These are phyloP conservation scores for Anthrax anthrax DNA, from an alignment of 2,888 invertebrate species.

Conservation along the genomic window DNA sequence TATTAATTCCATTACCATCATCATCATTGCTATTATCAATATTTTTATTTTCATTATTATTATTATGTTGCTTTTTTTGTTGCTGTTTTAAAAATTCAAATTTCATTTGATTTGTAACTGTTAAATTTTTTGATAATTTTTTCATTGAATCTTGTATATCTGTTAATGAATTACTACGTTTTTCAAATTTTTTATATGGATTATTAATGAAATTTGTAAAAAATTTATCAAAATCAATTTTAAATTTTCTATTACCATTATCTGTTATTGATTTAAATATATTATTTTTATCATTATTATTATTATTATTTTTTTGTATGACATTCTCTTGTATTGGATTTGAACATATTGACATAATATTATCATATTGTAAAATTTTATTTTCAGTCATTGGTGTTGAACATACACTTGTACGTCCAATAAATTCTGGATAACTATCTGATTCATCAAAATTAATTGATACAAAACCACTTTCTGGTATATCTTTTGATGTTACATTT, in stretches of 20 bases:
- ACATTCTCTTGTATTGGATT: conserved; percentile 37
- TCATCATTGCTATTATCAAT: conserved; percentile 19
- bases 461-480: conserved; percentile 29
- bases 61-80: neutral
- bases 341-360: conserved; percentile 58
- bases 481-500: conserved; percentile 27
- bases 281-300: conserved; percentile 14
- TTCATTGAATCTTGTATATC: conserved; percentile 48
- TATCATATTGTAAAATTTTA: conserved; percentile 58
- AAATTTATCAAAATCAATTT: conserved; percentile 30
- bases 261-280: conserved; percentile 1
- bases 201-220: conserved; percentile 28
- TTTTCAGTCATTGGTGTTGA: conserved; percentile 67
- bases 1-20: conserved; percentile 20
- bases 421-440: conserved; percentile 43
- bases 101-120: conserved; percentile 22
- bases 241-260: neutral
- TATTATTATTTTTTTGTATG: conserved; percentile 10
- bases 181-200: conserved; percentile 26
- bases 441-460: conserved; percentile 40
- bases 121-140: conserved; percentile 41
- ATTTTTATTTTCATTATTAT: neutral
- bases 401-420: conserved; percentile 59
- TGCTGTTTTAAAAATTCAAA: no score
- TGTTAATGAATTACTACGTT: conserved; percentile 43